Conservation (phyloP, 2,888 invertebrate genomes). For the Meiosimyza platycephala region DNA sequence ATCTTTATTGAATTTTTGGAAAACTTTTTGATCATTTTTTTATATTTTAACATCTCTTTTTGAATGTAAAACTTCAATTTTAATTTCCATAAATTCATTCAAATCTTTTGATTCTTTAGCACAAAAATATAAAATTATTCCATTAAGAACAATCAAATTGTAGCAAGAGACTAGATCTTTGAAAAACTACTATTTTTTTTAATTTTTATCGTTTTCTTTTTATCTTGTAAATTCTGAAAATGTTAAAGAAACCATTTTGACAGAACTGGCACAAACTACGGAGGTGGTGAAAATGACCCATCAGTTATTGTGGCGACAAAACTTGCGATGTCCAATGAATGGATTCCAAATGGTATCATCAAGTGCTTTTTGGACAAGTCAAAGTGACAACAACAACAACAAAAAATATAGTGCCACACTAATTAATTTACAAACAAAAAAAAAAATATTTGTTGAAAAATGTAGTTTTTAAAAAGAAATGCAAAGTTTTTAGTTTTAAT, state of each 20-base stretch:
- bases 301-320: conserved; percentile 12
- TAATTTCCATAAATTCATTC: conserved; percentile 35
- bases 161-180: conserved; percentile 34
- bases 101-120: conserved; percentile 35
- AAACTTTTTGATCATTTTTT: too few relatives aligned
- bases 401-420: conserved; percentile 27
- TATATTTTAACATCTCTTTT: too few relatives aligned
- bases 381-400: conserved; percentile 27
- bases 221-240: conserved; percentile 39
- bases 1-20: too few relatives aligned
- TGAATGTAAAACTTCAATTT: too few relatives aligned
- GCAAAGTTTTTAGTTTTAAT: conserved; percentile 49
- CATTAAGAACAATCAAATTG: too few relatives aligned
- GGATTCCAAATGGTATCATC: conserved; percentile 27
- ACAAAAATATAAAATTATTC: not conserved
- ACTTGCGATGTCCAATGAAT: conserved; percentile 26
- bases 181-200: conserved; percentile 27
- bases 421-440: conserved; percentile 36
- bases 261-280: conserved; percentile 51
- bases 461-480: conserved; percentile 30
- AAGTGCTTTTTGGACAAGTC: conserved; percentile 31
- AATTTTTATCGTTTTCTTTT: not conserved
- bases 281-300: conserved; percentile 42
- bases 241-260: conserved; percentile 44
- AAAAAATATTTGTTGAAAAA: conserved; percentile 13